Evolutionary conservation across 2,113 vertebrate genomes (phyloP), one percentile per base, ranked within the genome.

Genomic region (Neolamprologus sp.): DNA sequence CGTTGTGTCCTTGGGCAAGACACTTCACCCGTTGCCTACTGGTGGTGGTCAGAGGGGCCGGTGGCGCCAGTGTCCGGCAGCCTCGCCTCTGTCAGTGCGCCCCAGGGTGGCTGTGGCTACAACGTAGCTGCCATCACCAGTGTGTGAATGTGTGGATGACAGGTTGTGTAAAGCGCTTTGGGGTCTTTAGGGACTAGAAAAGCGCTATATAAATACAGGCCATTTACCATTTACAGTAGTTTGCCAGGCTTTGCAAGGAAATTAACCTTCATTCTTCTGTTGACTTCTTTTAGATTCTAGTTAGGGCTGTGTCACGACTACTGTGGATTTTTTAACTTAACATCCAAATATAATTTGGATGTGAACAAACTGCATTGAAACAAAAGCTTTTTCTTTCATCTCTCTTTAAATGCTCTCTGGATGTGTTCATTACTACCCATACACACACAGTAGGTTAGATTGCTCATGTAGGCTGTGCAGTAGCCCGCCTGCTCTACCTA

Each of bases 141-240:
- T 35, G 33, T 35, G 7, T 35, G 33, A 35, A 3, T 8, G 33
- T 0, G 7, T 8, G 33, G 33, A 35, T 8, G 33, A 35, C 33
- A 4, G 33, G 33, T 8, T 35, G 33, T 35, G 33, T 35, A 1
- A 33, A 33, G 33, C 1, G 1, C 33, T 35, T 35, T 35, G 33
- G 33, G 33, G 33, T 35, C 33, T 4, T 35, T 35, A 35, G 33
- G 33, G 33, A 35, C 33, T 35, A 8, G 33, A 8, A 35, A 35
- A 35, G 7, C 7, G 1, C 33, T 35, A 1, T 35, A 35, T 0
- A 35, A 35, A 35, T 35, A 35, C 7, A 33, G 33, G 0, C 31
- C 31, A 33, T 33, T 31, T 31, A 33, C 31, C 2, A 31, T 31
- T 35, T 11, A 65, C 33, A 37, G 19, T 65, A 65, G 31, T 19